phyloP scores from a whole-genome alignment of 2,113 vertebrate genomes.

The Osmerus mordax region DNA sequence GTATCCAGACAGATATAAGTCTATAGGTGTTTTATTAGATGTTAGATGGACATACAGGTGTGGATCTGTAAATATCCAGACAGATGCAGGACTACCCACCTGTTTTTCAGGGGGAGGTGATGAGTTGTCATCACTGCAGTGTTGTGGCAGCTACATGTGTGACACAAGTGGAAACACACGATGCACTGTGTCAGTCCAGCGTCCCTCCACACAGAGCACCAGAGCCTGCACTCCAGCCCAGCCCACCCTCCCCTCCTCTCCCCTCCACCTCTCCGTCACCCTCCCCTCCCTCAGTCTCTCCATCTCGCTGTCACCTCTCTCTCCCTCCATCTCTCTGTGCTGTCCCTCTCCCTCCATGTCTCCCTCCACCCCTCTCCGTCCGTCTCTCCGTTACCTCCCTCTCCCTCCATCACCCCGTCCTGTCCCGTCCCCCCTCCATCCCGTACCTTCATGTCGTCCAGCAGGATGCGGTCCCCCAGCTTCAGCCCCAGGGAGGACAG shows the following conservation, averaged over 20 bases:
- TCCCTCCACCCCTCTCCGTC: too few relatives aligned
- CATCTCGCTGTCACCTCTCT: too few relatives aligned
- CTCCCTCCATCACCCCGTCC: background rate
- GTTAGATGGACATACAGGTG: background rate
- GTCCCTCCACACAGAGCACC: background rate
- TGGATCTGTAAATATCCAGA: background rate
- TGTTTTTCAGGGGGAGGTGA: slow-evolving; percentile 9
- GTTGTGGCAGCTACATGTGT: slow-evolving; percentile 19
- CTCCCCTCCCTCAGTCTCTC: background rate
- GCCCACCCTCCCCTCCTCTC: too few relatives aligned
- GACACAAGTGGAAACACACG: slow-evolving; percentile 28
- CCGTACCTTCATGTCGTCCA: slow-evolving; percentile 85
- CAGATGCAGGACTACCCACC: slow-evolving; percentile 19
- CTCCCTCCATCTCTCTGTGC: too few relatives aligned
- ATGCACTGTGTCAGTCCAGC: slow-evolving; percentile 7
- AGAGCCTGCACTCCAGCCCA: background rate
- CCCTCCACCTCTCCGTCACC: slow-evolving; percentile 70
- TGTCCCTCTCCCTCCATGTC: too few relatives aligned
- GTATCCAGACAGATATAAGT: too few relatives aligned
- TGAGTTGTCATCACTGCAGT: slow-evolving; percentile 26
- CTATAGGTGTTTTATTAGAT: too few relatives aligned
- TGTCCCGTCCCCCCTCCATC: background rate
- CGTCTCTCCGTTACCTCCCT: background rate
- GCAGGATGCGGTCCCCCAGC: slow-evolving; percentile 79
- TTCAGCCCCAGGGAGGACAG: slow-evolving; percentile 82